phyloP scores from a whole-genome alignment of 1,140 invertebrate species.

The Ceratina australensis region DNA sequence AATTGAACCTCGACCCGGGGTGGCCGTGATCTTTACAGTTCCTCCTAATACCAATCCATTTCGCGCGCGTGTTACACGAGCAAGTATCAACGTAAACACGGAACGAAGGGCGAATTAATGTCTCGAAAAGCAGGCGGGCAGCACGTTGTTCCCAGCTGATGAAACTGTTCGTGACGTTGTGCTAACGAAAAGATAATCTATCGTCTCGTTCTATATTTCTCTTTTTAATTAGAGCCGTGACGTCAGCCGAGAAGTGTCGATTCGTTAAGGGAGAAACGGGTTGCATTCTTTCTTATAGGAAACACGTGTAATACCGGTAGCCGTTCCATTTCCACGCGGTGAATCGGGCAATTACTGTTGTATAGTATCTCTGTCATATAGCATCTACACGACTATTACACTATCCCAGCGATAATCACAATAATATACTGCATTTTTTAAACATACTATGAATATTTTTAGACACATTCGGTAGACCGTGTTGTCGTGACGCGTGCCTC shows the following conservation, averaged over 20 bases:
- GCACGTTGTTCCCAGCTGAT: neutral
- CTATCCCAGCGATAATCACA: too few species aligned
- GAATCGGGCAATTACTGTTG: conserved; percentile 2
- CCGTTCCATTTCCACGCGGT: neutral
- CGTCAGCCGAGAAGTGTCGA: neutral
- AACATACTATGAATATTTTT: too few species aligned
- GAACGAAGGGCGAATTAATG: neutral
- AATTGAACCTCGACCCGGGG: neutral
- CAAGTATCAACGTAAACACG: neutral
- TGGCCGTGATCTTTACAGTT: neutral
- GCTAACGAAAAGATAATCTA: neutral
- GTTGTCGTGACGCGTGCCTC: too few species aligned
- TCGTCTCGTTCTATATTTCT: neutral
- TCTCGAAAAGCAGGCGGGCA: neutral
- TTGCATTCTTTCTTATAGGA: neutral
- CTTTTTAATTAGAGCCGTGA: neutral
- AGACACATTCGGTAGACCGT: too few species aligned
- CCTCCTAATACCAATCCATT: neutral
- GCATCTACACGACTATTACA: too few species aligned
- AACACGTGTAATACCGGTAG: conserved; percentile 6
- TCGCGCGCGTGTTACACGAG: neutral
- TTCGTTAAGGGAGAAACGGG: neutral
- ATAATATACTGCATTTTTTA: too few species aligned
- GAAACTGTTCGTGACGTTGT: neutral
- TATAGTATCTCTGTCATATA: neutral